phyloP scores from a whole-genome alignment of 2,797 vertebrate species.

The Pangasius sanitwongsei region DNA sequence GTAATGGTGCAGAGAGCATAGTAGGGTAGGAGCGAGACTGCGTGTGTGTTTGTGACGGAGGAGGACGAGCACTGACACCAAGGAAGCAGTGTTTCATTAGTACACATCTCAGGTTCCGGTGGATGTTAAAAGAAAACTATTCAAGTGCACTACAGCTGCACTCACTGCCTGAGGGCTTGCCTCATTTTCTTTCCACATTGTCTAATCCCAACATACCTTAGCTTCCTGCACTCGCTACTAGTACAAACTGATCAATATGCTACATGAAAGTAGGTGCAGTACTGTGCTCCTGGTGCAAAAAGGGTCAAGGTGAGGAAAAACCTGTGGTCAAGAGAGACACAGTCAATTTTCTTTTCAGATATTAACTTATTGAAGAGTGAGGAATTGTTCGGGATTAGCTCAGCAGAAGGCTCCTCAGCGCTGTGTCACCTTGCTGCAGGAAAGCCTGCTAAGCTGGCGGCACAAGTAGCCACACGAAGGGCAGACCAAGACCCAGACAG shows the following conservation, averaged over 20 bases:
- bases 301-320: constrained; percentile 5
- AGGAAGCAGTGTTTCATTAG: constrained; percentile 32
- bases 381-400: background rate
- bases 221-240: background rate
- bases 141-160: constrained; percentile 16
- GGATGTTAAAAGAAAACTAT: constrained; percentile 42
- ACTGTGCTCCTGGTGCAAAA: background rate
- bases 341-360: constrained; percentile 14
- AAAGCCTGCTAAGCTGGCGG: constrained; percentile 32
- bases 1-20: constrained; percentile 47
- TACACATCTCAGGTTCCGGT: constrained; percentile 33
- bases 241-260: background rate
- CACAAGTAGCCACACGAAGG: constrained; percentile 36
- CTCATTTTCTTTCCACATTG: background rate
- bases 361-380: background rate
- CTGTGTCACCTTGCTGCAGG: constrained; percentile 49
- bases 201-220: constrained; percentile 6
- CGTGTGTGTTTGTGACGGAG: constrained; percentile 16
- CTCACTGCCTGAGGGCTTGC: constrained; percentile 13
- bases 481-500: background rate
- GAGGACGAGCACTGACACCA: constrained; percentile 4
- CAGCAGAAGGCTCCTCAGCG: constrained; percentile 4
- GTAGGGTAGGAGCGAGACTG: background rate
- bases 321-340: background rate
- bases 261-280: background rate